Evolutionary conservation across 1,140 invertebrate species (phyloP).

Genomic region (Sarcophaga bullata): DNA sequence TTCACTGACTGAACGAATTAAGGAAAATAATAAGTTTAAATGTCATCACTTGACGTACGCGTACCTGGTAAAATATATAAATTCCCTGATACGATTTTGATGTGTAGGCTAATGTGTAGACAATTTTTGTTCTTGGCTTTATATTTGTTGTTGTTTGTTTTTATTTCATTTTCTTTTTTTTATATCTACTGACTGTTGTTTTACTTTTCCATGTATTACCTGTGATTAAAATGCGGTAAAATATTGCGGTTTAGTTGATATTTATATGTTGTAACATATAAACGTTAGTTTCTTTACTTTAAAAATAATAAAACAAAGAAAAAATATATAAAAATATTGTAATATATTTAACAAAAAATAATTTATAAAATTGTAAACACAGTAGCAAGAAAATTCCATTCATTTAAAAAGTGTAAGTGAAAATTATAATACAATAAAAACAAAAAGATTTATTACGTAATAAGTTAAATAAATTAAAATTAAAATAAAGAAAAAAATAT

Average conservation of each 20-base stretch:
- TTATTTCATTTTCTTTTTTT: not conserved
- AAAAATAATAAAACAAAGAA: not conserved
- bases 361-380: not conserved
- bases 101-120: not conserved
- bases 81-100: not conserved
- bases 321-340: not conserved
- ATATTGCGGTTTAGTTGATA: constrained; percentile 53
- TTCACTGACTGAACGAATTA: too few species aligned
- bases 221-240: constrained; percentile 16
- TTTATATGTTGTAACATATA: constrained; percentile 58
- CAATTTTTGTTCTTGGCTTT: not conserved
- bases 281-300: not conserved
- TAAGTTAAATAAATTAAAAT: too few species aligned
- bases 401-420: not conserved
- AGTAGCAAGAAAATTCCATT: not conserved
- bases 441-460: not conserved
- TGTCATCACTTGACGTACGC: not conserved
- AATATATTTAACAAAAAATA: not conserved
- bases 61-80: not conserved
- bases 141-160: not conserved
- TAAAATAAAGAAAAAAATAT: too few species aligned
- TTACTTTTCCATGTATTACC: not conserved
- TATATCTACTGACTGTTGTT: not conserved
- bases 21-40: too few species aligned
- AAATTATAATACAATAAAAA: not conserved